phyloP scores from a whole-genome alignment of 1,140 invertebrate genomes.

The Hypothenemus hampei region DNA sequence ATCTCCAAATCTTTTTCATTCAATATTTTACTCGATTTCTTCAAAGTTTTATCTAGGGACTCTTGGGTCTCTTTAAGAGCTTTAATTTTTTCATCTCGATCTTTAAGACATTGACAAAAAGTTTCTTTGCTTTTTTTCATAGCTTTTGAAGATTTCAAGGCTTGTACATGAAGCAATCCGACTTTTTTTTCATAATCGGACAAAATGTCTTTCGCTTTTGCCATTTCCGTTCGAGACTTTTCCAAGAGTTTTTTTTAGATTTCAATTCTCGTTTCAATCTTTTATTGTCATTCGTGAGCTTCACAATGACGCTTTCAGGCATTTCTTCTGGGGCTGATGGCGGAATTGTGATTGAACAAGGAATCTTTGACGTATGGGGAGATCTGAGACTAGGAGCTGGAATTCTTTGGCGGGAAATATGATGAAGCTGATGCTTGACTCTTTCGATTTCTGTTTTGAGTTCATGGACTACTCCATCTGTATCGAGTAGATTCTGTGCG shows the following conservation, averaged over 20 bases:
- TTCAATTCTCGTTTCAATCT: slow-evolving; percentile 27
- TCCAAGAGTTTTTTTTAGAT: slow-evolving; percentile 23
- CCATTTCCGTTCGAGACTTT: slow-evolving; percentile 22
- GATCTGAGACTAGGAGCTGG: too few species aligned
- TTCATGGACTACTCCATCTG: slow-evolving; percentile 19
- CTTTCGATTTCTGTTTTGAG: slow-evolving; percentile 28
- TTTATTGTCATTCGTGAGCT: slow-evolving; percentile 6
- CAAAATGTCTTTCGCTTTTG: slow-evolving; percentile 26
- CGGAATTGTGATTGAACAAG: background rate
- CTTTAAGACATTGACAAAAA: slow-evolving; percentile 30
- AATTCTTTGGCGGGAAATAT: slow-evolving; percentile 14
- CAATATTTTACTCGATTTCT: slow-evolving; percentile 4
- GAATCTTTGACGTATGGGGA: slow-evolving; percentile 1
- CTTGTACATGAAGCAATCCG: slow-evolving; percentile 28
- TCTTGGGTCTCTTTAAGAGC: slow-evolving; percentile 21
- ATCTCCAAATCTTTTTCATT: slow-evolving; percentile 20
- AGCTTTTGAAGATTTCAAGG: slow-evolving; percentile 31
- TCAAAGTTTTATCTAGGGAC: slow-evolving; percentile 8
- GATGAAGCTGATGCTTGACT: slow-evolving; percentile 24
- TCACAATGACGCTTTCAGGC: background rate
- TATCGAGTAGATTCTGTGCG: slow-evolving; percentile 3
- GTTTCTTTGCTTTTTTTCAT: slow-evolving; percentile 34
- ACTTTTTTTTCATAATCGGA: slow-evolving; percentile 33
- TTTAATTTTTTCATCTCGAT: slow-evolving; percentile 26
- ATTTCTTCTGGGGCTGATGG: slow-evolving; percentile 2